phyloP scores from a whole-genome alignment of 2,888 invertebrate species.

The Cerceris ruficornis region DNA sequence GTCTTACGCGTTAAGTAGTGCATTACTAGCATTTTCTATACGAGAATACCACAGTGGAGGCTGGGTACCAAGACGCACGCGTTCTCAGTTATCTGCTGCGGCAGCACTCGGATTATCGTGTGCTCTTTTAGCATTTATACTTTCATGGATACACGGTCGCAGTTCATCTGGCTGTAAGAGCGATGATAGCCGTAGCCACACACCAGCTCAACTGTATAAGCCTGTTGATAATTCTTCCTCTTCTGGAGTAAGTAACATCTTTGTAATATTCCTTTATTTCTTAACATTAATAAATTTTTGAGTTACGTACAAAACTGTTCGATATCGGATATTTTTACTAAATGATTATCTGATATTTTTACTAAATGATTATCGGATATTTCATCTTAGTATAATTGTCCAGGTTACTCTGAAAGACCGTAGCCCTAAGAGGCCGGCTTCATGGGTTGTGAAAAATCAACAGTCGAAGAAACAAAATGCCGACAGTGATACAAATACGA shows the following conservation, averaged over 20 bases:
- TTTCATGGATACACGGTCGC: conserved; percentile 78
- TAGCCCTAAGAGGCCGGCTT: conserved; percentile 74
- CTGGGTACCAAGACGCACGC: conserved; percentile 88
- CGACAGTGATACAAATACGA: conserved; percentile 72
- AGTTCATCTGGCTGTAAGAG: conserved; percentile 71
- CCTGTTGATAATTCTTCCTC: conserved; percentile 80
- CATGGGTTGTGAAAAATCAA: conserved; percentile 76
- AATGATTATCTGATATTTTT: too few species aligned
- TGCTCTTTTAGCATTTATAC: conserved; percentile 77
- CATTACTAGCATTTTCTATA: conserved; percentile 87
- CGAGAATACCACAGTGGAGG: conserved; percentile 85
- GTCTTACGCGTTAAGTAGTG: conserved; percentile 86
- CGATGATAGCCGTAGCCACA: conserved; percentile 71
- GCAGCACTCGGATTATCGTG: conserved; percentile 78
- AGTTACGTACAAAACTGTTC: neutral
- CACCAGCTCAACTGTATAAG: conserved; percentile 77
- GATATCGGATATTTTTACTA: neutral
- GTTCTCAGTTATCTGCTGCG: conserved; percentile 84
- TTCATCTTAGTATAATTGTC: neutral
- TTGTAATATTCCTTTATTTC: neutral
- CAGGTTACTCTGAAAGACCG: conserved; percentile 78
- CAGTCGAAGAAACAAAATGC: conserved; percentile 73
- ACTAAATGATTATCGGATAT: too few species aligned
- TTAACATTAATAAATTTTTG: neutral
- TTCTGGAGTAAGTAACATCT: conserved; percentile 72